These are phyloP conservation scores for Oreotrochilus melanogaster DNA, from an alignment of 2,113 vertebrate species.

Conservation along the genomic window DNA sequence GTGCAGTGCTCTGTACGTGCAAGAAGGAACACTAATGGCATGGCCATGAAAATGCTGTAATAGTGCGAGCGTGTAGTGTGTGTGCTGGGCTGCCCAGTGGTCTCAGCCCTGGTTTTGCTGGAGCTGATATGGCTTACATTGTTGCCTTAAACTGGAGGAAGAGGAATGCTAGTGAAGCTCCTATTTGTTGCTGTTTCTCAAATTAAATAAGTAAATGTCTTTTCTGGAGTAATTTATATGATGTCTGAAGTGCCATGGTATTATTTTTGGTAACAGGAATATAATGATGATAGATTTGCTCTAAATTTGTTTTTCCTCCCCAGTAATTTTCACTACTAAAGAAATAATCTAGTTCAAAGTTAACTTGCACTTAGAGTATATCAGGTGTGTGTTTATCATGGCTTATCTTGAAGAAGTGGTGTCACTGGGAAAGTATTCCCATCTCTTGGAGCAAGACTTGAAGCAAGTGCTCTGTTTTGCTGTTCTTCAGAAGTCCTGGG, in stretches of 20 bases:
- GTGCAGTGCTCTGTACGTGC: fast-evolving
- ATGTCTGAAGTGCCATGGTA: neutral
- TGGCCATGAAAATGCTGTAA: fast-evolving
- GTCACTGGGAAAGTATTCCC: neutral
- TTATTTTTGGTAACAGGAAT: neutral
- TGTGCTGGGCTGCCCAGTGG: fast-evolving
- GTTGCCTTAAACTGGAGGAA: neutral
- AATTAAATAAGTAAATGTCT: neutral
- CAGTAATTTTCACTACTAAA: neutral
- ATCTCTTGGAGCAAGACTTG: neutral
- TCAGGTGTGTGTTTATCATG: neutral
- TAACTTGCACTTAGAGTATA: neutral
- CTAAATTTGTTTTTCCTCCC: neutral
- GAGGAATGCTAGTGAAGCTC: neutral
- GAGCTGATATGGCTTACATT: neutral
- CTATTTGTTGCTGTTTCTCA: neutral
- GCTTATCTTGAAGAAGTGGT: neutral
- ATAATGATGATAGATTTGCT: neutral
- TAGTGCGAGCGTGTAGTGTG: fast-evolving
- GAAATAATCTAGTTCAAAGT: neutral
- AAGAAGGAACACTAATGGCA: neutral
- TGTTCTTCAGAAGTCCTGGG: neutral
- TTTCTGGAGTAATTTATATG: neutral
- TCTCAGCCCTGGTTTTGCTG: neutral
- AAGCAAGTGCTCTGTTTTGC: neutral